Conservation (phyloP, 2,888 invertebrate species). For the Diarsia rubi region DNA sequence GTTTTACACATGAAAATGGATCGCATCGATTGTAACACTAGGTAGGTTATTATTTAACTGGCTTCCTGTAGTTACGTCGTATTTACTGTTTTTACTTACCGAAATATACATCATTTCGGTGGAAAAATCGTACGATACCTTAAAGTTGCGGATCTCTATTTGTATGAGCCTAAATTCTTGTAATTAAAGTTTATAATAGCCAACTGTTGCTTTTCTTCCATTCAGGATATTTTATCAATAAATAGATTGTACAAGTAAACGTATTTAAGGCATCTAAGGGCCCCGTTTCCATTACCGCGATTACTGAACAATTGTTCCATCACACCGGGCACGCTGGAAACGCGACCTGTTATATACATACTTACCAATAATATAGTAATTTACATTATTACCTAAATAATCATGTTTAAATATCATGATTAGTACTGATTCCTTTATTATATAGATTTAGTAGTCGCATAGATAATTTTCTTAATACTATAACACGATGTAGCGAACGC, state of each 20-base stretch:
- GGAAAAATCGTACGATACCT: conserved; percentile 56
- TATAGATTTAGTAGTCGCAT: conserved; percentile 66
- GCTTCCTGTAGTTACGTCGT: conserved; percentile 73
- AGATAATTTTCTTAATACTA: conserved; percentile 66
- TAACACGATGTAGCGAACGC: conserved; percentile 74
- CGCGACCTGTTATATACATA: conserved; percentile 61
- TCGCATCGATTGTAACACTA: conserved; percentile 70
- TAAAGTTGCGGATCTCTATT: conserved; percentile 32
- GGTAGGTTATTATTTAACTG: conserved; percentile 70
- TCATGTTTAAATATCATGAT: conserved; percentile 67
- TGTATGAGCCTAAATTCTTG: conserved; percentile 37
- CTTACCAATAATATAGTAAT: conserved; percentile 55
- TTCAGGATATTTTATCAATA: conserved; percentile 26
- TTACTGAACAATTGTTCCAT: conserved; percentile 33
- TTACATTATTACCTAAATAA: conserved; percentile 58
- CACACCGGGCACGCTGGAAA: conserved; percentile 59
- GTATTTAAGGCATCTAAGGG: conserved; percentile 30
- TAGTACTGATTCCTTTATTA: conserved; percentile 77
- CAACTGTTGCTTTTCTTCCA: conserved; percentile 58
- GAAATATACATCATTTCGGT: conserved; percentile 65
- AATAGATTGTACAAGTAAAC: conserved; percentile 37
- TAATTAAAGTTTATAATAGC: conserved; percentile 21
- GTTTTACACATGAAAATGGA: conserved; percentile 71
- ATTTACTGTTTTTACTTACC: conserved; percentile 58
- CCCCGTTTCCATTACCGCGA: conserved; percentile 58